phyloP scores from a whole-genome alignment of 2,888 invertebrate genomes.

The Spialia ferax region DNA sequence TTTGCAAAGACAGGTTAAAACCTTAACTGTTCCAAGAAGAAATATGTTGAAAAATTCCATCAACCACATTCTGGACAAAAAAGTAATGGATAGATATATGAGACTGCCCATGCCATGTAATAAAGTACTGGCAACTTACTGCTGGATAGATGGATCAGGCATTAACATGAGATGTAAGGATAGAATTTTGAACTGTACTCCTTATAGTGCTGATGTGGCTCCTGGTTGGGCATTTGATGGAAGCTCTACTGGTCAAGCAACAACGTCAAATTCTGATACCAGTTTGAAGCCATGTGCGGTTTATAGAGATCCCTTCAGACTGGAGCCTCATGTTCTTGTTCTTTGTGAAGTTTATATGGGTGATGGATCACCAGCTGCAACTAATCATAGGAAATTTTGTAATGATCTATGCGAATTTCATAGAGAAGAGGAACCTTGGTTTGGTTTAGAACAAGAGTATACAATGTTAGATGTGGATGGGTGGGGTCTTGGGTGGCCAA shows the following conservation, averaged over 20 bases:
- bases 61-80: conserved; percentile 78
- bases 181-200: conserved; percentile 88
- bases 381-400: conserved; percentile 91
- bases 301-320: conserved; percentile 96
- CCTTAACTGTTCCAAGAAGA: conserved; percentile 52
- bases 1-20: conserved; percentile 41
- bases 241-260: conserved; percentile 95
- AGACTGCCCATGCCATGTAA: conserved; percentile 86
- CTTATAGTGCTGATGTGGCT: conserved; percentile 80
- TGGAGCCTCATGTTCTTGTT: conserved; percentile 95
- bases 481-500: conserved; percentile 97
- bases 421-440: conserved; percentile 92
- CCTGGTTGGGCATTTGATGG: conserved; percentile 97
- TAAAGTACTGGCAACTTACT: conserved; percentile 89
- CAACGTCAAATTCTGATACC: conserved; percentile 94
- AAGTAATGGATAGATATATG: conserved; percentile 82
- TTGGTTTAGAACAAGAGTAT: conserved; percentile 97
- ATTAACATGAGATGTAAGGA: conserved; percentile 90
- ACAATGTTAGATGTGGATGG: conserved; percentile 94
- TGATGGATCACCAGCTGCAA: conserved; percentile 89
- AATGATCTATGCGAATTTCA: conserved; percentile 90
- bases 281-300: conserved; percentile 95
- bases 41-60: conserved; percentile 70
- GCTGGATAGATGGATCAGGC: conserved; percentile 94
- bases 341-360: conserved; percentile 93